Evolutionary conservation across 2,888 invertebrate genomes (phyloP), one percentile per base, ranked within the genome.

Genomic region (Hyles lineata): DNA sequence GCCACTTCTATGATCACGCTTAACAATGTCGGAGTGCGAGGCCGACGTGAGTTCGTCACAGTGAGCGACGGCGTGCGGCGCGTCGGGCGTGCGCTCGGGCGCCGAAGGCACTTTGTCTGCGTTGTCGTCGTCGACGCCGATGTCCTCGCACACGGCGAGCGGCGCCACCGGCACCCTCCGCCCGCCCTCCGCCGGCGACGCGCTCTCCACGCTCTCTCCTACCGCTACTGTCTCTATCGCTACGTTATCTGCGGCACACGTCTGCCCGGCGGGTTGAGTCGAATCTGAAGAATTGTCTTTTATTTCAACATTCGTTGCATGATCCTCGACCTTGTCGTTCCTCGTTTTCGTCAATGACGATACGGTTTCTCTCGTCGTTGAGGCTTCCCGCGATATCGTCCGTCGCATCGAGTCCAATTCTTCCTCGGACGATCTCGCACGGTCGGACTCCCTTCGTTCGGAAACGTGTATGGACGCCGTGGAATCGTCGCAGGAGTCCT

Each of bases 61-160:
- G 83, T 89, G 92, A 90, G 90, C 90, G 89, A 91, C 87, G 81
- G 84, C 86, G 86, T 87, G 89, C 80, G 85, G 85, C 83, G 89
- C 90, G 86, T 89, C 90, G 82, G 89, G 81, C 76, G 89, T 84
- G 84, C 83, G 87, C 79, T 84, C 83, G 79, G 73, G 89, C 86
- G 86, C 87, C 89, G 88, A 92, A 87, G 95, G 95, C 86, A 95
- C 95, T 87, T 94, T 92, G 83, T 96, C 92, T 85, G 88, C 95
- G 86, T 93, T 93, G 79, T 96, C 96, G 84, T 96, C 96, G 82
- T 96, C 96, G 70, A 96, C 96, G 63, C 96, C 96, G 87, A 96
- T 96, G 83, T 96, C 96, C 86, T 96, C 97, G 78, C 96, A 95
- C 82, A 96, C 97, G 59, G 96, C 97, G 72, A 97, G 93, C 35